Conservation (phyloP, 2,797 vertebrate genomes). For the Macropodus opercularis region DNA sequence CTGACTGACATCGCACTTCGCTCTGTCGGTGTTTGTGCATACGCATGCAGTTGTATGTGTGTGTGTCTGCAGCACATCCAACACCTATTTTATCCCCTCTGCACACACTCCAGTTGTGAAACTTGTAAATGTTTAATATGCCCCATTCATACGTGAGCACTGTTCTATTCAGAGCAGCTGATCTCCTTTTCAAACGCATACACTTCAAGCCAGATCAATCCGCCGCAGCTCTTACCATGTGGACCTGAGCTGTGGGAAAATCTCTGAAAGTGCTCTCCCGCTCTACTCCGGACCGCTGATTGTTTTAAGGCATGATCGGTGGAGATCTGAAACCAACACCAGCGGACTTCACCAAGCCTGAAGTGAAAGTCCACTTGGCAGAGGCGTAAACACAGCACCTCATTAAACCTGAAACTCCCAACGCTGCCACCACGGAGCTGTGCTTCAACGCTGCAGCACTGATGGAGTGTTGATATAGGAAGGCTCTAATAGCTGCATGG, state of each 20-base stretch:
- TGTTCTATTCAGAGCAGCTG: background rate
- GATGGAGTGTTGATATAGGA: conserved; percentile 64
- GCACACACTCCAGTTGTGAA: conserved; percentile 29
- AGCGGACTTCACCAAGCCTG: conserved; percentile 46
- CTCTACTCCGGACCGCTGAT: conserved; percentile 4
- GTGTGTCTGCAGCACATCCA: conserved; percentile 23
- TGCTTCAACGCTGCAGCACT: conserved; percentile 31
- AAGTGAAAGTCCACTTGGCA: conserved; percentile 69
- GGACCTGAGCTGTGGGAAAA: conserved; percentile 14
- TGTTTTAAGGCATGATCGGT: conserved; percentile 56
- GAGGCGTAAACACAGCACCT: conserved; percentile 68
- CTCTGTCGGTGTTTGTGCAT: conserved; percentile 4
- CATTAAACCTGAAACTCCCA: conserved; percentile 72
- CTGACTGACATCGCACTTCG: conserved; percentile 15
- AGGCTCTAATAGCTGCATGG: conserved; percentile 66
- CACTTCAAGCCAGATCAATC: conserved; percentile 22
- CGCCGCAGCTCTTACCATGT: conserved; percentile 11
- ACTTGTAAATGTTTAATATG: conserved; percentile 5
- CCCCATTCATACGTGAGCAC: conserved; percentile 15
- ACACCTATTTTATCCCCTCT: conserved; percentile 39
- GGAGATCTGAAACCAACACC: conserved; percentile 46
- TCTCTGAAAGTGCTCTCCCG: conserved; percentile 9
- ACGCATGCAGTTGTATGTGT: conserved; percentile 2
- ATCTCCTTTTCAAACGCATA: conserved; percentile 12
- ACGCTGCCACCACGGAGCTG: conserved; percentile 48